A percentile compares a stretch with the other conserved stretches of the same genome.
Conservation (phyloP, 2,113 vertebrate species). For the Hippolais icterina region DNA sequence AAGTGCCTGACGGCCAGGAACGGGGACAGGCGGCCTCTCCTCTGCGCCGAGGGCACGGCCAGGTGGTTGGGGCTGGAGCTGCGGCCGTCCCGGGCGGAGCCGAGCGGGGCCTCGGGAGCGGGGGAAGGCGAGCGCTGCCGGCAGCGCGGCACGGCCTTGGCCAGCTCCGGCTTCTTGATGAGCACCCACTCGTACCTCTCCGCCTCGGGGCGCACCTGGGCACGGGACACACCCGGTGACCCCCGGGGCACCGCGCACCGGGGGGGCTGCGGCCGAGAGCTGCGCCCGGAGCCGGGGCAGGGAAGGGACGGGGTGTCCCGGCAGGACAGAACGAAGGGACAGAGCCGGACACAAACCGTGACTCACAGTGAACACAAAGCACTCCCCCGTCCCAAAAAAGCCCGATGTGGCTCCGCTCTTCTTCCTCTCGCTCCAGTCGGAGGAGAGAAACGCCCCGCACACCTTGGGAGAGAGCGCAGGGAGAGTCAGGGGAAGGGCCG, state of each 20-base stretch:
- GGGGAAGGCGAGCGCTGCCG: conserved; percentile 19
- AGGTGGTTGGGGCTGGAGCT: conserved; percentile 64
- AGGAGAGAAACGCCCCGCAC: conserved; percentile 84
- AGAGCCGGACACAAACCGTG: not conserved
- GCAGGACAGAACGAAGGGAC: not conserved
- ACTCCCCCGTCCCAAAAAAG: conserved; percentile 87
- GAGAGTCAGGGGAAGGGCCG: not conserved
- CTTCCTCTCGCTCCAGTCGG: conserved; percentile 79
- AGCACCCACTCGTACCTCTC: conserved; percentile 83
- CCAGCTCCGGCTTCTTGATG: conserved; percentile 75
- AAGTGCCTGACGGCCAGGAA: conserved; percentile 75
- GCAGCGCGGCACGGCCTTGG: conserved; percentile 59
- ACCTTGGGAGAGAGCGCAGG: conserved; percentile 62
- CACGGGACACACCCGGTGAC: not conserved
- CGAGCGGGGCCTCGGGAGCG: not conserved
- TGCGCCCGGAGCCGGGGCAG: not conserved
- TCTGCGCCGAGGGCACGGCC: conserved; percentile 32
- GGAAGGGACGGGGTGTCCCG: not conserved
- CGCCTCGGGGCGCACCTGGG: conserved; percentile 79
- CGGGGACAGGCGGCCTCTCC: conserved; percentile 45
- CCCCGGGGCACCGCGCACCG: not conserved
- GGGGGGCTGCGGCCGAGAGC: accelerated
- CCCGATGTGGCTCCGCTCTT: conserved; percentile 52
- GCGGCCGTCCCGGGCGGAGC: conserved; percentile 1
- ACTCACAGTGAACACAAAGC: conserved; percentile 86